phyloP scores from a whole-genome alignment of 2,113 vertebrate genomes.

The Dipodomys spectabilis region DNA sequence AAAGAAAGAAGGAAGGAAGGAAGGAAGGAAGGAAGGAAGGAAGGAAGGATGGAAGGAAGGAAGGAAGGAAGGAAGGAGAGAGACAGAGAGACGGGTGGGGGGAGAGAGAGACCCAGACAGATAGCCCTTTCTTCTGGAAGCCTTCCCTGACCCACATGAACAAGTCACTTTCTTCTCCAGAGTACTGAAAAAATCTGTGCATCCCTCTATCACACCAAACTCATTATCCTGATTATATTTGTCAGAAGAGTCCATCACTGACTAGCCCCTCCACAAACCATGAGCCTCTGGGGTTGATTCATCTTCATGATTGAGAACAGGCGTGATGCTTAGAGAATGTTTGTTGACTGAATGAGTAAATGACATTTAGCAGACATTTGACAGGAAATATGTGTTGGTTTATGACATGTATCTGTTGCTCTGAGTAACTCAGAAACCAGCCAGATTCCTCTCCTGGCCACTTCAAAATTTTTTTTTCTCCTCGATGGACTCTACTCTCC shows the following conservation, averaged over 20 bases:
- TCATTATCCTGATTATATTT: constrained; percentile 35
- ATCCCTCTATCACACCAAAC: not conserved
- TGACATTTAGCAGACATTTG: constrained; percentile 74
- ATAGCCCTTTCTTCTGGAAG: constrained; percentile 43
- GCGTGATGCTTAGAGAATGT: constrained; percentile 66
- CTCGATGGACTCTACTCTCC: constrained; percentile 23
- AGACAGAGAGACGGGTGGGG: too few relatives aligned
- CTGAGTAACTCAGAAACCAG: constrained; percentile 67
- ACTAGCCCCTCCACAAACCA: not conserved
- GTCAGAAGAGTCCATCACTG: not conserved
- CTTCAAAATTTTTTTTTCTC: constrained; percentile 16
- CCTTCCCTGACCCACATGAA: constrained; percentile 54
- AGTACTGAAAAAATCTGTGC: not conserved
- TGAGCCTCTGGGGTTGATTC: constrained; percentile 61
- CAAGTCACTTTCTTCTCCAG: constrained; percentile 22
- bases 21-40: too few relatives aligned
- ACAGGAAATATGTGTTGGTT: constrained; percentile 67
- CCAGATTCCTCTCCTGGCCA: constrained; percentile 35
- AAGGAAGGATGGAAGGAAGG: accelerated
- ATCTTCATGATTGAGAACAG: constrained; percentile 37
- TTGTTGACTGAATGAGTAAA: constrained; percentile 79
- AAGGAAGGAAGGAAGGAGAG: too few relatives aligned
- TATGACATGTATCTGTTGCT: constrained; percentile 57
- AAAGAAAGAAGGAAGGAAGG: too few relatives aligned
- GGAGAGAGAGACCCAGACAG: not conserved